A percentile compares a stretch with the other conserved stretches of the same genome.
Evolutionary conservation across 2,113 vertebrate species (phyloP).

Genomic region (Callipepla californica): DNA sequence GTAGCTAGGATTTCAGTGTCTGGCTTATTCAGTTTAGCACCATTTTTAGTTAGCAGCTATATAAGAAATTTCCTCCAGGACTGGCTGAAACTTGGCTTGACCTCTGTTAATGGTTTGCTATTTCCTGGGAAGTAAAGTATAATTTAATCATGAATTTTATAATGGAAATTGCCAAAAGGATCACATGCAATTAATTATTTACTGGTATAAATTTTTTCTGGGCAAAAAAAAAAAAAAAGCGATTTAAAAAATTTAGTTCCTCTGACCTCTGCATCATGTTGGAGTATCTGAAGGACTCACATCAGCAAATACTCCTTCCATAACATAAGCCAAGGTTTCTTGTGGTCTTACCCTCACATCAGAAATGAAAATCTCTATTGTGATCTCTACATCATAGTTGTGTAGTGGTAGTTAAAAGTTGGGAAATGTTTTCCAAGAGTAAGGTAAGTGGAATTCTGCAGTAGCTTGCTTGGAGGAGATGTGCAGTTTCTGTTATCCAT

Average conservation of each 20-base stretch:
- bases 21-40: neutral
- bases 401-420: neutral
- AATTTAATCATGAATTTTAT: slow-evolving; percentile 42
- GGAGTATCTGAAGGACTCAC: neutral
- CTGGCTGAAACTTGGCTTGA: neutral
- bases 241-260: neutral
- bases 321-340: neutral
- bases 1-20: neutral
- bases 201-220: slow-evolving; percentile 6
- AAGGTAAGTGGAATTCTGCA: neutral
- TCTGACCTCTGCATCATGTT: neutral
- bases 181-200: slow-evolving; percentile 22
- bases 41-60: neutral
- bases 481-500: neutral
- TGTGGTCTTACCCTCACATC: neutral
- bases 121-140: neutral
- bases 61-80: neutral
- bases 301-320: neutral
- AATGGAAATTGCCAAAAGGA: neutral
- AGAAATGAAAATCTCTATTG: neutral
- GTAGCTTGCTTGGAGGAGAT: neutral
- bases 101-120: neutral
- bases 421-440: neutral
- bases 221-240: neutral
- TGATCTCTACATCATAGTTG: rapidly evolving